Base-by-base conservation (phyloP, 2,113 vertebrate species). In the Apus apus region DNA sequence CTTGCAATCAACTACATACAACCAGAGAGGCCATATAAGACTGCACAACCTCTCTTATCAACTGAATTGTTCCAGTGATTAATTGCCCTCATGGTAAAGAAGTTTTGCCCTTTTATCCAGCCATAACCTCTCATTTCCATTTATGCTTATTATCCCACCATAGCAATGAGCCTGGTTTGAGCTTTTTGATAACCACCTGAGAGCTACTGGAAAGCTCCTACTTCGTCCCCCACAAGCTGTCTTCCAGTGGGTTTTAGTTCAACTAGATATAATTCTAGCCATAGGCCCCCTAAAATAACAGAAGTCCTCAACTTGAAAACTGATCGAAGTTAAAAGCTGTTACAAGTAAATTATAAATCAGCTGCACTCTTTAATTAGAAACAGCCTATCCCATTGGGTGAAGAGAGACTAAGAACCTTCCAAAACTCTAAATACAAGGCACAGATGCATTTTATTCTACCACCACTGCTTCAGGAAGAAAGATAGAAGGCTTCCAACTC, bases 301-400 rank as follows among this genome's bases (percentile, higher is more conserved):
- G 26, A 91, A 91, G 36, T 19, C 25, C 61, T 74, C 22, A 56
- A 64, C 73, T 80, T 76, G 5, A 79, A 46, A 77, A 15, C 11
- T 54, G 32, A 61, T 29, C 0, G 0, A 93, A 74, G 13, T 34
- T 71, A 54, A 73, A 65, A 85, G 26, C 10, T 75, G 23, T 65
- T 85, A 60, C 62, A 87, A 95, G 26, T 51, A 81, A 94, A 56
- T 43, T 72, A 85, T 60, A 85, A 46, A 82, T 78, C 45, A 83
- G 19, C 21, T 79, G 53, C 56, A 50, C 10, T 90, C 48, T 87
- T 66, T 87, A 93, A 95, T 90, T 85, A 91, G 50, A 91, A 93
- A 82, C 43, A 91, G 74, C 26, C 29, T 53, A 38, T 65, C 29
- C 45, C 51, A 85, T 16, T 62, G 23, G 36, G 20, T 62, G 19